These are phyloP conservation scores for Drosophila hawaiiensis DNA, from an alignment of 2,888 invertebrate genomes.

Conservation along the genomic window DNA sequence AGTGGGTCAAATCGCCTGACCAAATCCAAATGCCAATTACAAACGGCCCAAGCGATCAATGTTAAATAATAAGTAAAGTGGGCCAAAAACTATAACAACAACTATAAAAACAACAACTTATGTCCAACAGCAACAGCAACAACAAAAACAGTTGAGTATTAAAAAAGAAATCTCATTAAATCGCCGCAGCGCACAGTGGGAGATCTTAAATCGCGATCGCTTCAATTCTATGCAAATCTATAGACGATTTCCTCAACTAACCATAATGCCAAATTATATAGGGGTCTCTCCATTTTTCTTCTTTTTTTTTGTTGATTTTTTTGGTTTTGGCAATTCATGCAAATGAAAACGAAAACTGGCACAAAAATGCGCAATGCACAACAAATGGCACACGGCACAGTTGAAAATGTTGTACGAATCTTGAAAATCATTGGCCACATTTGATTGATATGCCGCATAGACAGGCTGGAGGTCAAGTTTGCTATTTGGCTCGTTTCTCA, in stretches of 20 bases:
- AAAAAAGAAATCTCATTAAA: slow-evolving; percentile 72
- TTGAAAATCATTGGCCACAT: slow-evolving; percentile 65
- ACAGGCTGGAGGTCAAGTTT: slow-evolving; percentile 73
- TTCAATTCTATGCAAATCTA: slow-evolving; percentile 50
- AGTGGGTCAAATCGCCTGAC: slow-evolving; percentile 57
- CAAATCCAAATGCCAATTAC: slow-evolving; percentile 69
- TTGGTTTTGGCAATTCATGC: slow-evolving; percentile 70
- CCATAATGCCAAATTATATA: slow-evolving; percentile 45
- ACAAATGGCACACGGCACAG: slow-evolving; percentile 48
- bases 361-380: slow-evolving; percentile 39
- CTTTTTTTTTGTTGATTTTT: not conserved
- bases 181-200: slow-evolving; percentile 68
- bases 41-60: slow-evolving; percentile 54
- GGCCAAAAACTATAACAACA: slow-evolving; percentile 65
- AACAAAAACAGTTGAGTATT: slow-evolving; percentile 1
- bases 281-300: slow-evolving; percentile 25
- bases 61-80: slow-evolving; percentile 77
- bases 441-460: slow-evolving; percentile 76
- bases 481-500: slow-evolving; percentile 25
- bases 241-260: slow-evolving; percentile 49
- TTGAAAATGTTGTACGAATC: slow-evolving; percentile 47
- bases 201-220: slow-evolving; percentile 52
- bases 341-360: slow-evolving; percentile 77
- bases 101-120: slow-evolving; percentile 45
- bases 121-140: slow-evolving; percentile 11